Conservation (phyloP, 2,888 invertebrate species). For the Gasteruption jaculator region DNA sequence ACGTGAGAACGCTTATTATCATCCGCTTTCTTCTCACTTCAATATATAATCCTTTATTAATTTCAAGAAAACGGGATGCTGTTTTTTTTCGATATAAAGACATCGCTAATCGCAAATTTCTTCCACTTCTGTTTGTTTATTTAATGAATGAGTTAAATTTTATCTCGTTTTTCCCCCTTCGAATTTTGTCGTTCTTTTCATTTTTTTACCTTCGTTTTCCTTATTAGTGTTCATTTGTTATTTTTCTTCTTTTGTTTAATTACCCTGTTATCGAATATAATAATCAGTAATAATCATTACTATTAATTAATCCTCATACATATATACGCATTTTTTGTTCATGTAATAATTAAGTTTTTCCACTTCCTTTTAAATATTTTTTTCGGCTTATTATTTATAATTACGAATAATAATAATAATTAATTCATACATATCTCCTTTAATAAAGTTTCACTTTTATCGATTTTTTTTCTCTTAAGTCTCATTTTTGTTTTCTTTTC, state of each 20-base stretch:
- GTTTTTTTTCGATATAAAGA: no score
- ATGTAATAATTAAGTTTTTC: conserved; percentile 24
- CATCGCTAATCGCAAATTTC: no score
- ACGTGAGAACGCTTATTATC: no score
- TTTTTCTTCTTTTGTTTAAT: conserved; percentile 28
- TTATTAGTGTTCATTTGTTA: conserved; percentile 12
- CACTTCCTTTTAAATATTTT: conserved; percentile 7
- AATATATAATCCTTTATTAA: no score
- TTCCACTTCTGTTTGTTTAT: no score
- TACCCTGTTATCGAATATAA: conserved; percentile 51
- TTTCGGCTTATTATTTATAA: conserved; percentile 23
- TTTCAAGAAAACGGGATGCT: no score
- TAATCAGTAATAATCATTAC: conserved; percentile 37
- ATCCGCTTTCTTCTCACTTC: no score
- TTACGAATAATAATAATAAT: conserved; percentile 28
- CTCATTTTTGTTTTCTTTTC: conserved; percentile 2
- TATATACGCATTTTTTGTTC: conserved; percentile 29
- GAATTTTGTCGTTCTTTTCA: not conserved
- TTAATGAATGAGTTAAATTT: no score
- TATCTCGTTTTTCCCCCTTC: conserved; percentile 9
- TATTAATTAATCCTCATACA: conserved; percentile 36
- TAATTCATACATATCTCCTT: not conserved
- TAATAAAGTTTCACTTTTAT: not conserved
- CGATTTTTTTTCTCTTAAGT: not conserved
- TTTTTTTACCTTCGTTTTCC: conserved; percentile 13